Evolutionary conservation across 2,888 invertebrate genomes (phyloP), one percentile per base, ranked within the genome.

Genomic region (Sarcophaga rosellei): DNA sequence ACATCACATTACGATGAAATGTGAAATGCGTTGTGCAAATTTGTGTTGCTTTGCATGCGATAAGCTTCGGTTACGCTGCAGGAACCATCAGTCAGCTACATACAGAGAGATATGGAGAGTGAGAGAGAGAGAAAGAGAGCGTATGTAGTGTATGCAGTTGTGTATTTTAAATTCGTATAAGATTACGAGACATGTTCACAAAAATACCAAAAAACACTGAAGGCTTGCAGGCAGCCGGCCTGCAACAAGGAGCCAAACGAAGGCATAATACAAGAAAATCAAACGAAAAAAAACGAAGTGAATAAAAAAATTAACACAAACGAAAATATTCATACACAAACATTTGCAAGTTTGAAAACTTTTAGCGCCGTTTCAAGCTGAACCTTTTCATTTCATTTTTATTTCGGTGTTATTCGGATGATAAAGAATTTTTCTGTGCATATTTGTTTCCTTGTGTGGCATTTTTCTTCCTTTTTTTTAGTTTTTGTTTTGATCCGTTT

Each of bases 301-400:
- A 25, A 25, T 25, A 25, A 25, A 25, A 86, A 85, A 77, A 75
- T 77, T 59, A 81, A 76, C 77, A 86, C 80, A 77, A 87, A 76
- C 63, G 63, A 81, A 85, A 88, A 84, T 81, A 86, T 84, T 76
- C 80, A 85, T 81, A 82, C 72, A 75, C 65, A 80, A 73, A 78
- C 80, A 81, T 85, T 88, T 85, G 85, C 85, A 86, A 88, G 85
- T 88, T 86, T 84, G 70, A 81, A 87, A 88, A 88, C 84, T 85
- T 87, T 85, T 85, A 87, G 82, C 88, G 85, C 87, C 84, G 82
- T 76, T 86, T 78, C 63, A 77, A 59, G 76, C 35, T 35, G 73
- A 76, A n/a, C 68, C 72, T 25, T 44, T 72, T 11, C 76, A 70
- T 65, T 72, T 75, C 47, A 59, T 75, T 80, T 83, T 59, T 21